These are phyloP conservation scores for Triops longicaudatus DNA, from an alignment of 1,140 invertebrate species.

Conservation along the genomic window DNA sequence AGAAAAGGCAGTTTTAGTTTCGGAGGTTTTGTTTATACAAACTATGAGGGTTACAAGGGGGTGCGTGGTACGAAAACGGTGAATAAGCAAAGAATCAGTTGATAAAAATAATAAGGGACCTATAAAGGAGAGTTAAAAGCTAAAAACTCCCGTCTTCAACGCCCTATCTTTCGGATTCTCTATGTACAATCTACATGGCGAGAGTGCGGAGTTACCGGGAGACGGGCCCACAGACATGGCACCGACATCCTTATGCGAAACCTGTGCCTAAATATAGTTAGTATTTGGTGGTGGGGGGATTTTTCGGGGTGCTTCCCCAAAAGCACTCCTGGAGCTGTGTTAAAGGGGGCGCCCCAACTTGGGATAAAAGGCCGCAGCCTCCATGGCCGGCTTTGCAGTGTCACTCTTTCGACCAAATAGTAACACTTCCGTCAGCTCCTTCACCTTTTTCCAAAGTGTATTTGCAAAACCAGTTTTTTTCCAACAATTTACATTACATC, in stretches of 20 bases:
- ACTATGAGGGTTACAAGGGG: background rate
- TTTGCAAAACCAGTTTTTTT: too few species aligned
- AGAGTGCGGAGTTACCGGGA: background rate
- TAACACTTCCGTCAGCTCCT: slow-evolving; percentile 7
- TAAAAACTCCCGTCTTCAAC: background rate
- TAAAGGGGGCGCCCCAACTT: background rate
- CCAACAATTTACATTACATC: too few species aligned
- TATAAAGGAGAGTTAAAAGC: background rate
- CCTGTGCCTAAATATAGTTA: slow-evolving; percentile 2
- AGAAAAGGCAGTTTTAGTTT: background rate
- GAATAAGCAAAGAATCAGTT: background rate
- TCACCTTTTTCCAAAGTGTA: background rate
- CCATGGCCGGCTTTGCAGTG: slow-evolving; percentile 9
- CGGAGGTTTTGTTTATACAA: too few species aligned
- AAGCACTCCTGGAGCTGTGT: background rate
- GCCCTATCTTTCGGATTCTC: background rate
- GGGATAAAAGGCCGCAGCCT: slow-evolving; percentile 8
- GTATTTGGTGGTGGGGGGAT: background rate
- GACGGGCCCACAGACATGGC: background rate
- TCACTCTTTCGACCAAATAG: slow-evolving; percentile 9
- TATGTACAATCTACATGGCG: too few species aligned
- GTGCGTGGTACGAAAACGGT: background rate
- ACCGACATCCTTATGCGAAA: slow-evolving; percentile 2
- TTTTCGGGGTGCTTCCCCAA: background rate
- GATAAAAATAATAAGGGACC: background rate